These are phyloP conservation scores for Colistium nudipinnis DNA, from an alignment of 2,113 vertebrate genomes.

Conservation along the genomic window DNA sequence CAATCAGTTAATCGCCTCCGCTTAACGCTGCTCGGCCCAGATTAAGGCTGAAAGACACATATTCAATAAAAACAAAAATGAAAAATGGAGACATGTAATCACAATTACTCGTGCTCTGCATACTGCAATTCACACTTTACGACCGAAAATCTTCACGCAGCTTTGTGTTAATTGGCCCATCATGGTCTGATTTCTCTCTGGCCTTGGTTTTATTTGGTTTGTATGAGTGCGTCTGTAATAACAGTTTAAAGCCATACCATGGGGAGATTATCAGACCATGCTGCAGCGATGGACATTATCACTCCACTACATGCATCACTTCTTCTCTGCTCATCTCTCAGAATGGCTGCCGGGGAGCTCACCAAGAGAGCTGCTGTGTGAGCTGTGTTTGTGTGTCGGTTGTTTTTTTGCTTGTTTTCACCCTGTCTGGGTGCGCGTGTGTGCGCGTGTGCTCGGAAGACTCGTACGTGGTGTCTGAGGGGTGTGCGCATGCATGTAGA, in stretches of 20 bases:
- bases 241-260: conserved; percentile 70
- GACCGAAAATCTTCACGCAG: conserved; percentile 52
- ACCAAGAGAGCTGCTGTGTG: conserved; percentile 55
- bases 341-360: conserved; percentile 71
- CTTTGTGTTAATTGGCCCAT: conserved; percentile 70
- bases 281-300: conserved; percentile 74
- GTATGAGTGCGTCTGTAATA: conserved; percentile 68
- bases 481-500: conserved; percentile 68
- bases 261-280: conserved; percentile 76
- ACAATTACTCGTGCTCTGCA: conserved; percentile 33
- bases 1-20: conserved; percentile 48
- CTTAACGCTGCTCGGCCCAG: conserved; percentile 46
- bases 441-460: not conserved
- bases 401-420: not conserved
- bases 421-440: conserved; percentile 5
- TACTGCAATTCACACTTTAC: conserved; percentile 43
- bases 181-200: conserved; percentile 66
- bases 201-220: conserved; percentile 68
- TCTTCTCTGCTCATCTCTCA: conserved; percentile 67
- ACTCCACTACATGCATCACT: conserved; percentile 73
- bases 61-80: conserved; percentile 34
- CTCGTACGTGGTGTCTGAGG: conserved; percentile 35
- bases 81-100: conserved; percentile 45
- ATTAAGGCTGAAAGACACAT: conserved; percentile 37
- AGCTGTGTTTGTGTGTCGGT: conserved; percentile 21